These are phyloP conservation scores for Leptestheria dahalacensis DNA, from an alignment of 1,140 invertebrate genomes.

Conservation along the genomic window DNA sequence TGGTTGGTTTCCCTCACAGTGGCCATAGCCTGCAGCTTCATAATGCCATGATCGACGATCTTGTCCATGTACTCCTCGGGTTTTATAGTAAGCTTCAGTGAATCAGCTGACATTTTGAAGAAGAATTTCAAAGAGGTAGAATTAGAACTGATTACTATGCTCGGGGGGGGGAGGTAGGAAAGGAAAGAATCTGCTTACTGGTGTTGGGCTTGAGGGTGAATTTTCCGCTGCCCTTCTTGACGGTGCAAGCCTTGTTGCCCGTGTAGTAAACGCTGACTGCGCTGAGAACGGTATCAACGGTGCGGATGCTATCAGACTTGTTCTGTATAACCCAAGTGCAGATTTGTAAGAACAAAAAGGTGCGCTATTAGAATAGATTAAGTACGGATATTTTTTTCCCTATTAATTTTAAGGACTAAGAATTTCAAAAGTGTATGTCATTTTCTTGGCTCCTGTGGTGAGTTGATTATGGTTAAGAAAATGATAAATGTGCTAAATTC, in stretches of 20 bases:
- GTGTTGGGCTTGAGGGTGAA: constrained; percentile 39
- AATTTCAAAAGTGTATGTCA: too few relatives aligned
- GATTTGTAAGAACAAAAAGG: too few relatives aligned
- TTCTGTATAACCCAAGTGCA: too few relatives aligned
- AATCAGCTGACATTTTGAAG: background rate
- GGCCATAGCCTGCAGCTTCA: constrained; percentile 53
- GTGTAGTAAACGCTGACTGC: constrained; percentile 60
- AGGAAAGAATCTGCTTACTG: constrained; percentile 38
- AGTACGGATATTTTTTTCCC: too few relatives aligned
- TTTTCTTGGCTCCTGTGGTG: too few relatives aligned
- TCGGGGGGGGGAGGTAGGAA: background rate
- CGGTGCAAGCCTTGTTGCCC: constrained; percentile 46
- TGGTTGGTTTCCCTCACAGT: constrained; percentile 53
- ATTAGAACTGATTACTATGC: too few relatives aligned
- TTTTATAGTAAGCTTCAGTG: constrained; percentile 38
- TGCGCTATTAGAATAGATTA: too few relatives aligned
- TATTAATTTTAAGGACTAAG: too few relatives aligned
- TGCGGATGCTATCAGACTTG: too few relatives aligned
- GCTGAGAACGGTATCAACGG: constrained; percentile 31
- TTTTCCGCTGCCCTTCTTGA: constrained; percentile 49
- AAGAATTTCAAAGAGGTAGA: too few relatives aligned
- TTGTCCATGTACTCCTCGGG: constrained; percentile 53
- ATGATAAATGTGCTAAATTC: too few relatives aligned
- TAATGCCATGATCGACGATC: constrained; percentile 54
- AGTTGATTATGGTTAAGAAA: too few relatives aligned